Percentiles rank a stretch among this genome's conserved stretches.
These are phyloP conservation scores for Centroberyx gerrardi DNA, from an alignment of 2,797 vertebrate species.

Conservation along the genomic window DNA sequence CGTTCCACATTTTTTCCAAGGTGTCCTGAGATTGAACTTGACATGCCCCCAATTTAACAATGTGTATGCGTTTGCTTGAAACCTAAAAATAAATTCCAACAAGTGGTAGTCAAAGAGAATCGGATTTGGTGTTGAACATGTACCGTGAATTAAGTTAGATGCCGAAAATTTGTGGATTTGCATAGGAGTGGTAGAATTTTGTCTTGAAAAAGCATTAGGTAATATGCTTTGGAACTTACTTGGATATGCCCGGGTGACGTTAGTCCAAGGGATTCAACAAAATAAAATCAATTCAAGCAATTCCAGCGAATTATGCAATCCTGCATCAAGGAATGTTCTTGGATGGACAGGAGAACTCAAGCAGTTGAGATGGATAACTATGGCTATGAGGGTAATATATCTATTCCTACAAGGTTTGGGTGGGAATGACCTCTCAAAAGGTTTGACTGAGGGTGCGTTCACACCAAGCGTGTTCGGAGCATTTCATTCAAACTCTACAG, in stretches of 20 bases:
- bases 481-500: background rate
- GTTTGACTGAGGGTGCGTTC: background rate
- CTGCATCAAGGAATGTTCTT: slow-evolving; percentile 29
- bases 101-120: background rate
- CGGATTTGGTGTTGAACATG: background rate
- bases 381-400: slow-evolving; percentile 55
- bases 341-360: background rate
- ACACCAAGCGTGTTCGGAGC: too few relatives aligned
- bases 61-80: too few relatives aligned
- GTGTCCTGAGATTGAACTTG: background rate
- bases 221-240: background rate
- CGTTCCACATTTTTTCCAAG: slow-evolving; percentile 31
- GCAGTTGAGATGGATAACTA: slow-evolving; percentile 25
- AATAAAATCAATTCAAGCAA: slow-evolving; percentile 40
- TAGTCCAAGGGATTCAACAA: slow-evolving; percentile 1
- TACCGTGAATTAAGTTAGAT: background rate
- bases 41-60: too few relatives aligned
- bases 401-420: slow-evolving; percentile 35
- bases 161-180: background rate
- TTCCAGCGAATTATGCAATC: slow-evolving; percentile 53
- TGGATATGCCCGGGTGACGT: background rate
- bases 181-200: too few relatives aligned
- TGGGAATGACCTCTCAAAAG: background rate
- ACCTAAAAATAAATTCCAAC: background rate
- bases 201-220: background rate